A percentile compares a stretch with the other conserved stretches of the same genome.
Conservation (phyloP, 2,113 vertebrate genomes). For the Myocastor coypus region DNA sequence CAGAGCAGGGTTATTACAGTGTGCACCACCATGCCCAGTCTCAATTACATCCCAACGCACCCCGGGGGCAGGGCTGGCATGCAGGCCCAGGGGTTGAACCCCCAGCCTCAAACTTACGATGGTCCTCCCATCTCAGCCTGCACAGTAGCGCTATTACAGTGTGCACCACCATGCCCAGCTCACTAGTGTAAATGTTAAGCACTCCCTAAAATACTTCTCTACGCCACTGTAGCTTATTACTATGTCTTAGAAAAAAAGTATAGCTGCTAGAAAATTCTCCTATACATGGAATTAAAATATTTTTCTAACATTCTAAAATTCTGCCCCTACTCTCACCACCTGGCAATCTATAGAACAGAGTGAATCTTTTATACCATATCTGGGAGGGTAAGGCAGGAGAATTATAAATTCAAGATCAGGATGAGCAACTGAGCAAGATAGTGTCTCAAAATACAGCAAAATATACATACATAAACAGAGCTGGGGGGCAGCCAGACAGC, state of each 20-base stretch:
- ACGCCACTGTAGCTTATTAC: background rate
- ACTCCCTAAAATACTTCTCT: background rate
- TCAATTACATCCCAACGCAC: no score
- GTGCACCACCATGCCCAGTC: no score
- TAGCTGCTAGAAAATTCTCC: constrained; percentile 32
- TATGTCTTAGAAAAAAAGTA: background rate
- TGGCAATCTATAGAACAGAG: background rate
- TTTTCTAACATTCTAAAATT: constrained; percentile 56
- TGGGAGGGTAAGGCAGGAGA: background rate
- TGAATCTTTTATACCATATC: background rate
- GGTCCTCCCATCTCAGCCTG: background rate
- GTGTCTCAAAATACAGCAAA: background rate
- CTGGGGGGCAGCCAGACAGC: background rate
- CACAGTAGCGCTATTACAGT: background rate
- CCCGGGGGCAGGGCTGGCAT: no score
- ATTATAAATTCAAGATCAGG: background rate
- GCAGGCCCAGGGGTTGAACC: no score
- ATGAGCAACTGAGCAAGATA: no score
- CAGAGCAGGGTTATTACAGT: no score
- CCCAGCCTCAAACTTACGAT: no score
- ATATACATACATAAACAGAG: no score
- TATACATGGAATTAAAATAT: constrained; percentile 23
- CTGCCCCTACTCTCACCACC: constrained; percentile 17
- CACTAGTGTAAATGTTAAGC: background rate
- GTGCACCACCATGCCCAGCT: background rate